Evolutionary conservation across 2,797 vertebrate species (phyloP).

Genomic region (Anas georgica): DNA sequence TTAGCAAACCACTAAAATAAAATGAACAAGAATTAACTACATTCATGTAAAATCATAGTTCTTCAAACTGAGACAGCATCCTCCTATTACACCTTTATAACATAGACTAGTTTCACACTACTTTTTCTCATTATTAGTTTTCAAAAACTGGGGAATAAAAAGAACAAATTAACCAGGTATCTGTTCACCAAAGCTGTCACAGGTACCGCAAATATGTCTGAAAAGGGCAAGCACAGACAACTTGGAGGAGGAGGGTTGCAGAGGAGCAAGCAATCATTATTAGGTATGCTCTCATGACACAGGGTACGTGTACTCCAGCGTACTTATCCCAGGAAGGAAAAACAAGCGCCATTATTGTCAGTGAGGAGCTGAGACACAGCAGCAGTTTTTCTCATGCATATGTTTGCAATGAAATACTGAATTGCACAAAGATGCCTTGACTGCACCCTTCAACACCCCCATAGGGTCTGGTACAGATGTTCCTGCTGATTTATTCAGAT

Average conservation of each 20-base stretch:
- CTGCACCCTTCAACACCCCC: neutral
- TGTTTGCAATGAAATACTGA: neutral
- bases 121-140: neutral
- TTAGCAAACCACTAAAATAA: neutral
- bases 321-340: neutral
- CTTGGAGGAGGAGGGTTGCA: neutral
- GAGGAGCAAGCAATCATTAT: neutral
- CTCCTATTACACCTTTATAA: neutral
- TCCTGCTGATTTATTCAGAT: neutral
- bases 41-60: neutral
- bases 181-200: neutral
- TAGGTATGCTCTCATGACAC: neutral
- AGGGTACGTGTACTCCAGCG: neutral
- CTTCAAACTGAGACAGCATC: neutral
- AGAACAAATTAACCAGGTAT: neutral
- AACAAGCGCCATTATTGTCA: neutral
- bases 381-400: neutral
- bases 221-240: neutral
- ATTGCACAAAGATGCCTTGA: neutral
- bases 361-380: neutral
- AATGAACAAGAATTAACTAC: neutral
- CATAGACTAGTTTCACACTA: neutral
- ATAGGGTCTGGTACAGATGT: neutral
- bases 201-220: neutral
- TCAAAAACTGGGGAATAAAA: neutral